phyloP scores from a whole-genome alignment of 2,797 vertebrate genomes.

The Pseudochromis fuscus region DNA sequence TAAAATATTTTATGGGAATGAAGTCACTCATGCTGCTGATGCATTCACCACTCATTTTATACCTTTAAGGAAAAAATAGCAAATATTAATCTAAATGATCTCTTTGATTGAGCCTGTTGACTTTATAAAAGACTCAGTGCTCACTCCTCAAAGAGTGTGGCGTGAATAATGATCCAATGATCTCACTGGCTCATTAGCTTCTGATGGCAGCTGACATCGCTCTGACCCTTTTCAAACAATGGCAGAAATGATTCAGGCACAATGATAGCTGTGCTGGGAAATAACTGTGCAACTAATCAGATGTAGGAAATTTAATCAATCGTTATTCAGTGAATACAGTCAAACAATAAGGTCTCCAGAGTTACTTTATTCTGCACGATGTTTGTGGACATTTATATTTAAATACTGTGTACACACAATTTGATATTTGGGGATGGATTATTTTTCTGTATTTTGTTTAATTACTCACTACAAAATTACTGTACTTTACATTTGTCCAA shows the following conservation, averaged over 20 bases:
- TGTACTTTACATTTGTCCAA: too few relatives aligned
- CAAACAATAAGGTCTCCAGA: neutral
- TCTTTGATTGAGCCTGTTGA: slow-evolving; percentile 49
- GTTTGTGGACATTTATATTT: too few relatives aligned
- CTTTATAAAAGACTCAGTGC: slow-evolving; percentile 31
- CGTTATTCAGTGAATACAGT: neutral
- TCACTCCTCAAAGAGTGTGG: slow-evolving; percentile 30
- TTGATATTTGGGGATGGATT: too few relatives aligned
- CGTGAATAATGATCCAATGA: slow-evolving; percentile 62
- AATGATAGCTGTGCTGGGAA: slow-evolving; percentile 31
- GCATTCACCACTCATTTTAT: neutral
- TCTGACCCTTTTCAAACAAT: slow-evolving; percentile 10
- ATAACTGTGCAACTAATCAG: slow-evolving; percentile 16
- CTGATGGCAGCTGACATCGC: slow-evolving; percentile 33
- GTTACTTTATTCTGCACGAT: neutral
- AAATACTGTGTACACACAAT: too few relatives aligned
- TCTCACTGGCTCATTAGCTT: slow-evolving; percentile 58
- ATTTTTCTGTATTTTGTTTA: too few relatives aligned
- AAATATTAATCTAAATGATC: slow-evolving; percentile 39
- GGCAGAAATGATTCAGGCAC: slow-evolving; percentile 39
- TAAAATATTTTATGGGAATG: neutral
- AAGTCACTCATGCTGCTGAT: neutral
- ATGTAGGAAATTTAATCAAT: slow-evolving; percentile 14
- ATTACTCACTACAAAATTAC: too few relatives aligned
- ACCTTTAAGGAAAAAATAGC: slow-evolving; percentile 14